Conservation (phyloP, 2,113 vertebrate species). For the Neodon shergylaensis region DNA sequence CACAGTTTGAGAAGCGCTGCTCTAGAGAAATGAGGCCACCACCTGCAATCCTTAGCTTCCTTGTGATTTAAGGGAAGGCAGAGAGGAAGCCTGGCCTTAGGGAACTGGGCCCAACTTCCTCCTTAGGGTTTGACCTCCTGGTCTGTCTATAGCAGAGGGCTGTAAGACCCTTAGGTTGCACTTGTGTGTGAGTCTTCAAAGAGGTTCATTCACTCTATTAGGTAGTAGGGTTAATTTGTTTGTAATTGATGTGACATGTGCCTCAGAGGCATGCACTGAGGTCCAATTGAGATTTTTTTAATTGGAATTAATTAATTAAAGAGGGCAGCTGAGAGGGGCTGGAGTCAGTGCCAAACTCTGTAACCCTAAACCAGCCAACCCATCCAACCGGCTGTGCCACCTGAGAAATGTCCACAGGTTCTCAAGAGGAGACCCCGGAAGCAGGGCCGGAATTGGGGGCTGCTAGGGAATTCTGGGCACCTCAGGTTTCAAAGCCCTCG, state of each 20-base stretch:
- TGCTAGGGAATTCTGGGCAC: not conserved
- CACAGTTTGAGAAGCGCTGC: not conserved
- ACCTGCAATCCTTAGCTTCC: not conserved
- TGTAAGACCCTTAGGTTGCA: not conserved
- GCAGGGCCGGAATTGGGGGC: not conserved
- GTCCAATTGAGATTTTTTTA: constrained; percentile 65
- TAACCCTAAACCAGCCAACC: constrained; percentile 74
- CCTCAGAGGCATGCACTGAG: constrained; percentile 72
- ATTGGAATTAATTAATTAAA: constrained; percentile 78
- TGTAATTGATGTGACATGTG: constrained; percentile 77
- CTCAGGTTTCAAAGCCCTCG: not conserved
- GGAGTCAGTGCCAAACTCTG: constrained; percentile 60
- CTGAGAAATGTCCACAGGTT: constrained; percentile 27
- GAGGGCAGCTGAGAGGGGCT: constrained; percentile 53
- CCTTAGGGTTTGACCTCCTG: not conserved
- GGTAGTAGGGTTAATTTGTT: constrained; percentile 42
- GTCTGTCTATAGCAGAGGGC: not conserved
- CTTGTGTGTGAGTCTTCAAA: constrained; percentile 26
- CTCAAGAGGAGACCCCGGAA: constrained; percentile 19
- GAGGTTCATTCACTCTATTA: constrained; percentile 12
- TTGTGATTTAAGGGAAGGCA: not conserved
- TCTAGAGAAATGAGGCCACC: not conserved
- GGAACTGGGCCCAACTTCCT: not conserved
- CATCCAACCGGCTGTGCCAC: constrained; percentile 69
- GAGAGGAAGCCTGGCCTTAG: not conserved